Conservation (phyloP, 2,113 vertebrate genomes). For the Cyphotilapia sp. region DNA sequence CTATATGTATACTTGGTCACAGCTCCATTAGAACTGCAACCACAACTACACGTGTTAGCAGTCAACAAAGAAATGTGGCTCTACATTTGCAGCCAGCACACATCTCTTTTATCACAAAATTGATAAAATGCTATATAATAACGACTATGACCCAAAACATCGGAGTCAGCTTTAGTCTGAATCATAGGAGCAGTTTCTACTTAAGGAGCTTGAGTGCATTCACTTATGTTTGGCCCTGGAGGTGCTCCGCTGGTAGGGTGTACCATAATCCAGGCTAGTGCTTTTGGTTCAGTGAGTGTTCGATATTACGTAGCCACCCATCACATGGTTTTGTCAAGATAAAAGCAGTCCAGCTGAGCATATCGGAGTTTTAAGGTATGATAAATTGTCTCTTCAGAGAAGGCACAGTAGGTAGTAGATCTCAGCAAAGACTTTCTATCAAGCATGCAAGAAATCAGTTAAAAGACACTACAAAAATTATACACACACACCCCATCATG, state of each 20-base stretch:
- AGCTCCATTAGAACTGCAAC: neutral
- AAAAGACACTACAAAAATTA: slow-evolving; percentile 46
- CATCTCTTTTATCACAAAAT: neutral
- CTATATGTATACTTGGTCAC: neutral
- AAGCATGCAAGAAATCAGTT: slow-evolving; percentile 46
- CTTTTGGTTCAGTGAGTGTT: slow-evolving; percentile 18
- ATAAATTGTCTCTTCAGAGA: slow-evolving; percentile 43
- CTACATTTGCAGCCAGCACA: neutral
- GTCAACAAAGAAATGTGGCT: neutral
- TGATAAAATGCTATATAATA: neutral
- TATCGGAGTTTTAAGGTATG: slow-evolving; percentile 27
- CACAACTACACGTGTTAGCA: neutral
- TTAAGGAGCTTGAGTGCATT: neutral
- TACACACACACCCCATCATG: neutral
- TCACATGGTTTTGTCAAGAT: slow-evolving; percentile 37
- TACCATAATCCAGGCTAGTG: neutral
- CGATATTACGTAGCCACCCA: slow-evolving; percentile 31
- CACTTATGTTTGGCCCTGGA: neutral
- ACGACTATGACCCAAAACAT: neutral
- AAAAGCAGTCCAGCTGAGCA: slow-evolving; percentile 22
- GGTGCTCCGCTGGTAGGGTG: neutral
- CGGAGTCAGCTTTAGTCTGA: neutral
- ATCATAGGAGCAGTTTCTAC: neutral
- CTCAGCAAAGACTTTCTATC: slow-evolving; percentile 39
- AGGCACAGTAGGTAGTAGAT: slow-evolving; percentile 27